Conservation (phyloP, 1,140 invertebrate genomes). For the Drosophila sechellia region DNA sequence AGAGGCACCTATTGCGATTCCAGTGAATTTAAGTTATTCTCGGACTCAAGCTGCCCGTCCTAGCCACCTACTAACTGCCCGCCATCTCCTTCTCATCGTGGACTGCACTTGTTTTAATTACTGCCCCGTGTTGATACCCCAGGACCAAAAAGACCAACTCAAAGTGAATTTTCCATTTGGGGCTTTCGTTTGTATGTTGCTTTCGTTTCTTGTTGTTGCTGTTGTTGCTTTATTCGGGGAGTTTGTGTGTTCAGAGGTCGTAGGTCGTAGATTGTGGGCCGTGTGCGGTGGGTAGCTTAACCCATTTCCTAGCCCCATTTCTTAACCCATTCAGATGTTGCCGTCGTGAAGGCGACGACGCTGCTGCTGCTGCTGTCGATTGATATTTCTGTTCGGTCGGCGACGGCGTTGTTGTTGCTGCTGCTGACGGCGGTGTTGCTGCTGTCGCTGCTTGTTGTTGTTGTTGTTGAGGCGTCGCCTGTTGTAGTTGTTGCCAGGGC, state of each 20-base stretch:
- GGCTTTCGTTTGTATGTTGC: conserved; percentile 14
- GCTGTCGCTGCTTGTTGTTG: conserved; percentile 16
- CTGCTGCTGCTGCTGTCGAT: conserved; percentile 33
- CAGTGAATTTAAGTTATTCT: neutral
- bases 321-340: conserved; percentile 22
- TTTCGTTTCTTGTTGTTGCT: conserved; percentile 2
- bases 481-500: conserved; percentile 34
- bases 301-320: neutral
- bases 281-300: neutral
- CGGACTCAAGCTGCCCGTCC: neutral
- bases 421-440: conserved; percentile 31
- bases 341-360: conserved; percentile 27
- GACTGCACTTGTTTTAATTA: conserved; percentile 49
- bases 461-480: conserved; percentile 30
- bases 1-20: neutral
- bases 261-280: neutral
- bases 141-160: conserved; percentile 22
- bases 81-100: neutral
- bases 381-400: conserved; percentile 34
- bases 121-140: conserved; percentile 39
- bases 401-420: conserved; percentile 45
- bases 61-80: neutral
- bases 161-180: conserved; percentile 48
- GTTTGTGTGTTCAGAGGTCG: neutral
- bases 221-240: conserved; percentile 10